Percentiles rank a stretch among this genome's conserved stretches.
Evolutionary conservation across 2,113 vertebrate species (phyloP).

Genomic region (Galemys pyrenaicus): DNA sequence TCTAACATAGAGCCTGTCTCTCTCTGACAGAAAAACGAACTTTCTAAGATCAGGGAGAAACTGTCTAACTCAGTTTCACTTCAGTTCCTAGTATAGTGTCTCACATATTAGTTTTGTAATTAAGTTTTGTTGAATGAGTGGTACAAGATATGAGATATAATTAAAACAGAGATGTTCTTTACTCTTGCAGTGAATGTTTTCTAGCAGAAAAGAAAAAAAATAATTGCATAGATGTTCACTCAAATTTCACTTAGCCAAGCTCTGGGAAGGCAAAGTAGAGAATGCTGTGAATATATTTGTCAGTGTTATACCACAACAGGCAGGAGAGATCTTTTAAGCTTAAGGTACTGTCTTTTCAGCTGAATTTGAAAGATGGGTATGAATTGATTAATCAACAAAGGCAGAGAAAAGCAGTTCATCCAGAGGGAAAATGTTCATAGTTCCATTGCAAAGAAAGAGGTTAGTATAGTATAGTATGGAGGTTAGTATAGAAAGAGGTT

Average conservation of each 20-base stretch:
- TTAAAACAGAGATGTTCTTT: not conserved
- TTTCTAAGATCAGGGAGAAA: not conserved
- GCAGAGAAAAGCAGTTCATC: not conserved
- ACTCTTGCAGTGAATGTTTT: not conserved
- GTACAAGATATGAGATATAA: not conserved
- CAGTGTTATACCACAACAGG: not conserved
- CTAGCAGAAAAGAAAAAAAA: not conserved
- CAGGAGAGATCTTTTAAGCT: not conserved
- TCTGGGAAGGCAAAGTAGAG: not conserved
- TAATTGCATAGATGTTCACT: not conserved
- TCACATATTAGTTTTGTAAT: not conserved
- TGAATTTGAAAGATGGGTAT: conserved; percentile 16
- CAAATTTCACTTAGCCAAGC: not conserved
- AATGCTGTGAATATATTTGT: not conserved
- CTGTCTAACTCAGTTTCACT: not conserved
- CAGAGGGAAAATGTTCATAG: not conserved
- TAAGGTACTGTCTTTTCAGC: not conserved
- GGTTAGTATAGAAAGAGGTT: not conserved
- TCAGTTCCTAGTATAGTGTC: not conserved
- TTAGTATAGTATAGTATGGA: not conserved
- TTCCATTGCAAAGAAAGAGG: not conserved
- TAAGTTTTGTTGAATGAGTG: not conserved
- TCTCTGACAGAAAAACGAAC: not conserved
- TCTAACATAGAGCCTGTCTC: not conserved
- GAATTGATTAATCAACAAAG: not conserved